A percentile compares a stretch with the other conserved stretches of the same genome.
Conservation (phyloP, 2,888 invertebrate species). For the Arrhopalites spinosus region DNA sequence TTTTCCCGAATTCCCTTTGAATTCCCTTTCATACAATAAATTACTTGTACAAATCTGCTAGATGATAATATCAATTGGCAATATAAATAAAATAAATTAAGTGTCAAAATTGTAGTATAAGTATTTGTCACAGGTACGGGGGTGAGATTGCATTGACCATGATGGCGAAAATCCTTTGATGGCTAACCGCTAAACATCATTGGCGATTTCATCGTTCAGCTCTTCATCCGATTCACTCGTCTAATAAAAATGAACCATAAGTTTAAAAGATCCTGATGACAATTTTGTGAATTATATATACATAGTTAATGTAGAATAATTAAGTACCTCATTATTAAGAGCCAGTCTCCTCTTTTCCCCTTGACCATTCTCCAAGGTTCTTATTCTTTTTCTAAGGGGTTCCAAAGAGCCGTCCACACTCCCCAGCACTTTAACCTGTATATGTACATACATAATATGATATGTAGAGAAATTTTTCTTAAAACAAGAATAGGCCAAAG, state of each 20-base stretch:
- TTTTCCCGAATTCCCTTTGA: too few relatives aligned
- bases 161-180: too few relatives aligned
- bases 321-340: background rate
- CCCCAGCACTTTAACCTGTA: background rate
- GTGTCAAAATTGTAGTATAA: too few relatives aligned
- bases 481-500: background rate
- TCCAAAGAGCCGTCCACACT: background rate
- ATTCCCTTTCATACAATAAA: too few relatives aligned
- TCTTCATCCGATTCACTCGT: conserved; percentile 5
- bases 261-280: background rate
- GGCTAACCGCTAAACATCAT: background rate
- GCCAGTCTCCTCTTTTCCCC: background rate
- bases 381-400: background rate
- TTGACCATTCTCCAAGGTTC: background rate
- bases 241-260: background rate
- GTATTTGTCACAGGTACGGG: too few relatives aligned
- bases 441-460: background rate
- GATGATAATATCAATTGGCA: too few relatives aligned
- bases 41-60: too few relatives aligned
- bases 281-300: background rate
- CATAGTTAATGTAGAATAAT: background rate
- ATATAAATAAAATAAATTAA: too few relatives aligned
- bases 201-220: background rate
- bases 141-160: too few relatives aligned
- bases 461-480: background rate